Conservation (phyloP, 2,797 vertebrate species). For the Amniataba percoides region DNA sequence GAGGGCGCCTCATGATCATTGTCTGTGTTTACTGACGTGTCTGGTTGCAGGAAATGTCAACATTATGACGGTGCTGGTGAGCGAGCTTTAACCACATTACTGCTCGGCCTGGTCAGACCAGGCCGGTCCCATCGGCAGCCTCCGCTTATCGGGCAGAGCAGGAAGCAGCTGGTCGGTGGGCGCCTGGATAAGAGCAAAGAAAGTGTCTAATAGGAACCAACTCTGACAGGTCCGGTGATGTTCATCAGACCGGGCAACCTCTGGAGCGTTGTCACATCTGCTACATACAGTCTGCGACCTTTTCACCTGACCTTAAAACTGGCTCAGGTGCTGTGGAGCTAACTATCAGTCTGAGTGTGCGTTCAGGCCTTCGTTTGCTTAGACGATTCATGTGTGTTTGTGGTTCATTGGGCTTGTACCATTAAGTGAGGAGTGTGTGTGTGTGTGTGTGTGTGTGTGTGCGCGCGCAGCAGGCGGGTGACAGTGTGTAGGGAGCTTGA, state of each 20-base stretch:
- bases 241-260: constrained; percentile 49
- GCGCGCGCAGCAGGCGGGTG: constrained; percentile 4
- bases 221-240: constrained; percentile 48
- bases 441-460: constrained; percentile 16
- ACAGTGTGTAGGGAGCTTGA: constrained; percentile 54
- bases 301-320: constrained; percentile 36
- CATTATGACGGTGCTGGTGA: constrained; percentile 10
- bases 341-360: constrained; percentile 6
- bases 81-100: constrained; percentile 42
- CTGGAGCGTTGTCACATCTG: constrained; percentile 38
- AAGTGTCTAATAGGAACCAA: constrained; percentile 29
- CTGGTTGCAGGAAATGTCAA: constrained; percentile 35
- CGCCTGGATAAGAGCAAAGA: constrained; percentile 43
- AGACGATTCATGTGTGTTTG: neutral
- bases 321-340: constrained; percentile 62
- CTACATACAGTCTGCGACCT: constrained; percentile 19
- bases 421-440: constrained; percentile 3
- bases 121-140: constrained; percentile 39
- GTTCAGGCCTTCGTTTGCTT: neutral
- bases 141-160: constrained; percentile 54
- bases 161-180: constrained; percentile 70
- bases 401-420: constrained; percentile 1
- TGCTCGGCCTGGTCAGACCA: constrained; percentile 31
- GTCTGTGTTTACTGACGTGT: constrained; percentile 11
- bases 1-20: neutral